phyloP scores from a whole-genome alignment of 2,113 vertebrate species.

The Misgurnus mizolepis region DNA sequence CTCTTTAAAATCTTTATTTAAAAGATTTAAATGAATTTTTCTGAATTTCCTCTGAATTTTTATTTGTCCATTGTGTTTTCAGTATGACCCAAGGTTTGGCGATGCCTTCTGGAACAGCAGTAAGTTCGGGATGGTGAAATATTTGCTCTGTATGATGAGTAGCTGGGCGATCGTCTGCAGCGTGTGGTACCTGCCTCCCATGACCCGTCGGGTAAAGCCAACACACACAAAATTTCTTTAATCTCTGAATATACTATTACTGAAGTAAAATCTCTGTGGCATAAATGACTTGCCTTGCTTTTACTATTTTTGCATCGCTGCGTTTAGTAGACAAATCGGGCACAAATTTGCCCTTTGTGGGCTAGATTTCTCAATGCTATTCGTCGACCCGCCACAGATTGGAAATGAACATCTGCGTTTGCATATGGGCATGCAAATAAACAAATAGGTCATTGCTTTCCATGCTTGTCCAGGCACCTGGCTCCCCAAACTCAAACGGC shows the following conservation, averaged over 20 bases:
- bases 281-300: slow-evolving; percentile 23
- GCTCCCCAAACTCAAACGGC: not conserved
- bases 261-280: slow-evolving; percentile 20
- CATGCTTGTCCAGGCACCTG: slow-evolving; percentile 7
- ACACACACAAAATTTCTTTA: not conserved
- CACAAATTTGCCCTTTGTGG: slow-evolving; percentile 23
- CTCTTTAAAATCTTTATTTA: no score
- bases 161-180: slow-evolving; percentile 91
- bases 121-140: slow-evolving; percentile 87
- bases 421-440: slow-evolving; percentile 53
- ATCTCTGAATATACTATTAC: not conserved
- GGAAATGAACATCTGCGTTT: slow-evolving; percentile 38
- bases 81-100: slow-evolving; percentile 88
- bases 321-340: slow-evolving; percentile 47
- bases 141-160: slow-evolving; percentile 89
- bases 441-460: slow-evolving; percentile 30
- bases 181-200: slow-evolving; percentile 87
- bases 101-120: slow-evolving; percentile 92
- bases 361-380: not conserved
- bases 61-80: not conserved
- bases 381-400: slow-evolving; percentile 19
- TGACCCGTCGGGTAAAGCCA: slow-evolving; percentile 73
- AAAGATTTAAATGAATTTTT: no score
- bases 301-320: slow-evolving; percentile 27
- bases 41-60: not conserved